A percentile compares a stretch with the other conserved stretches of the same genome.
These are phyloP conservation scores for Porites rus DNA, from an alignment of 92 coral and sea anemone genomes.

Conservation along the genomic window DNA sequence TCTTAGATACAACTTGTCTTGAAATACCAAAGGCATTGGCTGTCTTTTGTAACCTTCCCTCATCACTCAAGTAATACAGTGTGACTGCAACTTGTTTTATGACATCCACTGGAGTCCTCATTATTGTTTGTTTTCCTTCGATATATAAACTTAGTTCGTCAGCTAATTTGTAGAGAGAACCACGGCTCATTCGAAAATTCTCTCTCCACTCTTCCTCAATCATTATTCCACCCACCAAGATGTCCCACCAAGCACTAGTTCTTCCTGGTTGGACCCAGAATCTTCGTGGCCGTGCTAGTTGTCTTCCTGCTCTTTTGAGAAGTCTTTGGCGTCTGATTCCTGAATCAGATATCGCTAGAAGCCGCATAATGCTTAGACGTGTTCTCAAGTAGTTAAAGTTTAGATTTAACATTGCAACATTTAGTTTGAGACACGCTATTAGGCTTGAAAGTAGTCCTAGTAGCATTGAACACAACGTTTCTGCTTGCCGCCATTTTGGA, in stretches of 20 bases:
- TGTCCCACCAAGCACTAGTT: conserved; percentile 48
- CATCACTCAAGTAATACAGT: not conserved
- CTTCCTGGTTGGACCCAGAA: conserved; percentile 47
- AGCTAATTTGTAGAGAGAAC: conserved; percentile 32
- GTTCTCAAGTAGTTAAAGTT: too few relatives aligned
- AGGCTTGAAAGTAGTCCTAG: too few relatives aligned
- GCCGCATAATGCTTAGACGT: too few relatives aligned
- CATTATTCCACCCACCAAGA: conserved; percentile 38
- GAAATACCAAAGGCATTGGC: not conserved
- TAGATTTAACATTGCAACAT: too few relatives aligned
- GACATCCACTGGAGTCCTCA: conserved; percentile 58
- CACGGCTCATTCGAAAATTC: conserved; percentile 42
- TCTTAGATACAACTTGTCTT: conserved; percentile 35
- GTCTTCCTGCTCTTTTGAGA: too few relatives aligned
- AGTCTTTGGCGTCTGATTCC: too few relatives aligned
- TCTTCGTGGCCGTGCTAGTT: not conserved
- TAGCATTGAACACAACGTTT: too few relatives aligned
- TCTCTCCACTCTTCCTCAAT: conserved; percentile 57
- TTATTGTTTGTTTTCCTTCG: conserved; percentile 47
- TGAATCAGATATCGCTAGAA: too few relatives aligned
- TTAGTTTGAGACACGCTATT: too few relatives aligned
- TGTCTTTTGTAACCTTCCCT: not conserved
- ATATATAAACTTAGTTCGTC: conserved; percentile 47
- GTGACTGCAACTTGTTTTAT: conserved; percentile 45
- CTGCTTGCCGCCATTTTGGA: too few relatives aligned